Base-by-base conservation (phyloP, 2,797 vertebrate species). In the Fundulus diaphanus region DNA sequence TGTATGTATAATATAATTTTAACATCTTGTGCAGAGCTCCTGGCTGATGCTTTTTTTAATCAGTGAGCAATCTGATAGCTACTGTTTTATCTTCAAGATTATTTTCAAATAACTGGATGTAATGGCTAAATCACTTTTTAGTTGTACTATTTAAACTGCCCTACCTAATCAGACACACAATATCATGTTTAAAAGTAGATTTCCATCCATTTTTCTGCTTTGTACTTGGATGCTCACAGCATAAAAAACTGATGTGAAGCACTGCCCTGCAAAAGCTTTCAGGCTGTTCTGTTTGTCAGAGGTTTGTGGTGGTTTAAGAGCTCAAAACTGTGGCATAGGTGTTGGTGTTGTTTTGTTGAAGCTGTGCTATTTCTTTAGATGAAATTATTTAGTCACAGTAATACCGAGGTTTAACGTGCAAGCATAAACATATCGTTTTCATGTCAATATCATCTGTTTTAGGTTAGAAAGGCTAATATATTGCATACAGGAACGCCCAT, bases 21-120 rank as follows among this genome's bases (percentile, higher is more conserved):
- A 79, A 76, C 88, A 86, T 78, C 77, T 56, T 89, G 79, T 79
- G 74, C 77, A 66, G 72, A 68, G 54, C 73, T 72, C 74, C 81
- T 80, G 79, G 79, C 78, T 69, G 44, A 56, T 48, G 40, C 9
- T 44, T 69, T 16, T 40, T 72, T n/a, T n/a, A n/a, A 65, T 72
- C 48, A 67, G 3, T 56, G 27, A 63, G 37, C 72, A 24, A 37
- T 57, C 73, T 72, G 69, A 71, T 29, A 59, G 76, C 81, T 78
- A 68, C 48, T 72, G 56, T 63, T 69, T 66, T 13, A 29, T 76
- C 73, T 66, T 61, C 35, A 27, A 80, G 57, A 52, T 59, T 51
- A 52, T 51, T 15, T 72, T 33, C 7, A 12, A 5, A 71, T 54
- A 24, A 54, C 63, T 72, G 73, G 31, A 52, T 66, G 3, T 44